Evolutionary conservation across 2,797 vertebrate species (phyloP), one percentile per base, ranked within the genome.

Genomic region (Darevskia mixta): DNA sequence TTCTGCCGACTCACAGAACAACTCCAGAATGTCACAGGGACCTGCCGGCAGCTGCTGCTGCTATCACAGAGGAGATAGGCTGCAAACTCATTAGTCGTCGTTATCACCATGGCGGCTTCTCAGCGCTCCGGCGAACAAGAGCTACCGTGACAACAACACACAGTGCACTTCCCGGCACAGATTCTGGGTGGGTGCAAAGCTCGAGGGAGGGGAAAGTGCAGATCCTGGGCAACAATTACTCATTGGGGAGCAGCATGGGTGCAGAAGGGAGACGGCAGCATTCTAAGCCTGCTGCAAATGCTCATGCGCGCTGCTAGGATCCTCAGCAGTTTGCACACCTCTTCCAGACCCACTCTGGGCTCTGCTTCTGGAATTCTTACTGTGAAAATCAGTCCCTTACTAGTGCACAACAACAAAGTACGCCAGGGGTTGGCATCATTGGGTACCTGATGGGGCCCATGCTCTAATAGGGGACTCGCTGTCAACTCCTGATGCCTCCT

Each of bases 141-240:
- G 25, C 72, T 0, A 0, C n/a, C 55, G 66, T 0, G 0, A 76
- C 41, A 80, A 2, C 1, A 29, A 0, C 8, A 0, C 0, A 23
- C 32, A 8, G 0, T 0, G 0, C 0, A 0, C 41, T 87, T 89
- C 78, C 71, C 89, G 64, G 69, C 7, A 6, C 23, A 27, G 55
- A 23, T 72, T 87, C 82, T 43, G 69, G 75, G 73, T 67, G 43
- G 55, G 78, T 5, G 3, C 77, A 2, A 8, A 1, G 0, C 38
- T 90, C 75, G 49, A 41, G 45, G 25, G 27, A 61, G 18, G 41
- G 41, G 45, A 23, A 49, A 58, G 17, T 6, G 32, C 25, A 64
- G n/a, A 8, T 15, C 38, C 11, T 7, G 64, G 61, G 49, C 43
- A 49, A n/a, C 3, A 25, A 41, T n/a, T 27, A 58, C 13, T 78